Conservation (phyloP, 2,888 invertebrate genomes). For the Drosophila imparisetae region DNA sequence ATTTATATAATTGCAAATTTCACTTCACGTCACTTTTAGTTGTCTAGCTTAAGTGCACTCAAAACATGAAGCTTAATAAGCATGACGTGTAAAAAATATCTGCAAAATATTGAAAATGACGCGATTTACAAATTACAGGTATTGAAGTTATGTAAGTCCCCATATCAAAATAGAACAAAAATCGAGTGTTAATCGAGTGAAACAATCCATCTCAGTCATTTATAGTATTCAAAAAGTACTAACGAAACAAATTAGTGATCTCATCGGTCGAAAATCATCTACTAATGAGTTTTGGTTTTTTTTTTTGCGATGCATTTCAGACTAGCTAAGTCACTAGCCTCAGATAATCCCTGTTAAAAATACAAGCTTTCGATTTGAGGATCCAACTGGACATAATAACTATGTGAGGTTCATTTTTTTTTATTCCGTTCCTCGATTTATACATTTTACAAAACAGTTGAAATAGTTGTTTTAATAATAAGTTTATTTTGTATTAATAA, state of each 20-base stretch:
- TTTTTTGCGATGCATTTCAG: conserved; percentile 21
- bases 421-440: neutral
- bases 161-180: conserved; percentile 11
- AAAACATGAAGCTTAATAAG: conserved; percentile 59
- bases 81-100: conserved; percentile 61
- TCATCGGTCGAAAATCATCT: conserved; percentile 15
- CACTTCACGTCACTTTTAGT: conserved; percentile 52
- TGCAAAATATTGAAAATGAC: conserved; percentile 23
- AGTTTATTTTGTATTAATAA: neutral
- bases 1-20: conserved; percentile 74
- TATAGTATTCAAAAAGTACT: conserved; percentile 8
- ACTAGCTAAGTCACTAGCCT: neutral
- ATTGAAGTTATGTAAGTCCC: conserved; percentile 1
- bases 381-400: neutral
- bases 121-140: conserved; percentile 12
- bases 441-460: neutral
- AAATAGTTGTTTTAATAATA: neutral
- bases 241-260: conserved; percentile 20
- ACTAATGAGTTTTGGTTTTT: neutral
- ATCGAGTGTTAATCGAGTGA: neutral
- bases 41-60: conserved; percentile 64
- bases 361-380: neutral
- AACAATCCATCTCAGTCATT: conserved; percentile 5
- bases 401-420: neutral
- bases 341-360: neutral